Percentiles rank a stretch among this genome's conserved stretches.
Evolutionary conservation across 2,113 vertebrate genomes (phyloP).

Genomic region (Pagrus major): DNA sequence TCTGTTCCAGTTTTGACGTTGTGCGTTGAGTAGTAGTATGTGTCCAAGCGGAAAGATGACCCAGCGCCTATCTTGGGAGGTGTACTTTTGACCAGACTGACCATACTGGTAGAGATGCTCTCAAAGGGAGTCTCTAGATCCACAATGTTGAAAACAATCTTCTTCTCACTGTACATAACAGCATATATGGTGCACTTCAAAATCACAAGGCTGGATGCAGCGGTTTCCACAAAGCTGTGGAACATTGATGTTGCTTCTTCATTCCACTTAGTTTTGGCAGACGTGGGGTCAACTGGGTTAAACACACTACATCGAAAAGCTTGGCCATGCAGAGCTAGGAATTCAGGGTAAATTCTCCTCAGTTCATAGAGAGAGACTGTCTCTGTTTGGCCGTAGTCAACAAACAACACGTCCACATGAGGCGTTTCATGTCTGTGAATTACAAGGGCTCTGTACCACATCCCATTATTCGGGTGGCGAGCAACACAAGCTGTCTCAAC

Average conservation of each 20-base stretch:
- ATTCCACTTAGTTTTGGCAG: constrained; percentile 86
- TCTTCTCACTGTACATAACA: constrained; percentile 84
- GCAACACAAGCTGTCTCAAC: constrained; percentile 86
- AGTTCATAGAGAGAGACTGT: constrained; percentile 83
- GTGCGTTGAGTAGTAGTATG: constrained; percentile 92
- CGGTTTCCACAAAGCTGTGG: constrained; percentile 84
- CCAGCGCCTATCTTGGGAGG: constrained; percentile 74
- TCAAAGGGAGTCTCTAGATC: constrained; percentile 94
- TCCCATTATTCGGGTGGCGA: constrained; percentile 82
- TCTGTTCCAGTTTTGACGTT: constrained; percentile 91
- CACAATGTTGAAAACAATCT: constrained; percentile 88
- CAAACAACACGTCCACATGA: constrained; percentile 86
- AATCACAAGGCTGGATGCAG: constrained; percentile 70
- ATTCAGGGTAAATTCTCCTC: constrained; percentile 81
- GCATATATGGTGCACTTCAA: constrained; percentile 94
- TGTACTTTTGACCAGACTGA: constrained; percentile 75
- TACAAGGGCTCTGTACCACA: constrained; percentile 94
- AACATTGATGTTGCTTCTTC: constrained; percentile 83
- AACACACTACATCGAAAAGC: constrained; percentile 95
- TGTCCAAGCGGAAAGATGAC: constrained; percentile 84
- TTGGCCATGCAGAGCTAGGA: constrained; percentile 88
- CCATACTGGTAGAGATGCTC: constrained; percentile 87
- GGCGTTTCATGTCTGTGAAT: constrained; percentile 73
- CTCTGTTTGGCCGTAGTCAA: constrained; percentile 92
- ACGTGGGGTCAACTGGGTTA: constrained; percentile 86